These are phyloP conservation scores for Macrotus californicus DNA, from an alignment of 2,113 vertebrate genomes.

Conservation along the genomic window DNA sequence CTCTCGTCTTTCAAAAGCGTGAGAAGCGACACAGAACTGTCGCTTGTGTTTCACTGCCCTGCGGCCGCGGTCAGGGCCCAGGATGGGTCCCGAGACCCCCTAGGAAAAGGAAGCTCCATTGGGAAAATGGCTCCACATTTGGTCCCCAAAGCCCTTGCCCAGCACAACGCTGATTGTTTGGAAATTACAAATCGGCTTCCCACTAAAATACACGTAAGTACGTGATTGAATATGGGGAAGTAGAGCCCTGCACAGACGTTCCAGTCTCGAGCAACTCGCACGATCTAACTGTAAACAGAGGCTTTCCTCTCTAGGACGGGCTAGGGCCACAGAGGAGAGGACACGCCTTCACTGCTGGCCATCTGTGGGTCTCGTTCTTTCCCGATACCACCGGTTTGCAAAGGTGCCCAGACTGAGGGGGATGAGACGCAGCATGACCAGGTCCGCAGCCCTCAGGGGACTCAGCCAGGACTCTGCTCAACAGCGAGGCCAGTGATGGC, in stretches of 20 bases:
- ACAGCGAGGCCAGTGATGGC: rapidly evolving
- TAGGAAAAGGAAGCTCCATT: background rate
- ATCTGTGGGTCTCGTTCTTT: background rate
- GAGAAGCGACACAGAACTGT: background rate
- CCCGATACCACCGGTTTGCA: background rate
- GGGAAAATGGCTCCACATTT: background rate
- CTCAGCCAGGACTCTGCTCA: background rate
- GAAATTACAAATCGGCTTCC: conserved; percentile 49
- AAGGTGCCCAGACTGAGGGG: background rate
- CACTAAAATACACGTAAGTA: conserved; percentile 58
- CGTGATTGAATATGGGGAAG: conserved; percentile 57
- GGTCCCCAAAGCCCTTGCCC: background rate
- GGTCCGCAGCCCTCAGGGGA: background rate
- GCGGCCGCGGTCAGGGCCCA: rapidly evolving
- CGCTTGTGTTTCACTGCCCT: no score
- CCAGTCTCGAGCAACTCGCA: conserved; percentile 4
- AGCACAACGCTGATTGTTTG: background rate
- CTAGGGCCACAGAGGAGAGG: background rate
- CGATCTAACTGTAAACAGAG: background rate
- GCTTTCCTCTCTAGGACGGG: background rate
- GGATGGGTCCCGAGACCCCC: background rate
- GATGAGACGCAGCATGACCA: rapidly evolving
- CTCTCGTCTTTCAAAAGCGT: background rate
- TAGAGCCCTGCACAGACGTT: conserved; percentile 32
- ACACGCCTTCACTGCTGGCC: background rate